A percentile compares a stretch with the other conserved stretches of the same genome.
Conservation (phyloP, 2,113 vertebrate genomes). For the Macroglossus sobrinus region DNA sequence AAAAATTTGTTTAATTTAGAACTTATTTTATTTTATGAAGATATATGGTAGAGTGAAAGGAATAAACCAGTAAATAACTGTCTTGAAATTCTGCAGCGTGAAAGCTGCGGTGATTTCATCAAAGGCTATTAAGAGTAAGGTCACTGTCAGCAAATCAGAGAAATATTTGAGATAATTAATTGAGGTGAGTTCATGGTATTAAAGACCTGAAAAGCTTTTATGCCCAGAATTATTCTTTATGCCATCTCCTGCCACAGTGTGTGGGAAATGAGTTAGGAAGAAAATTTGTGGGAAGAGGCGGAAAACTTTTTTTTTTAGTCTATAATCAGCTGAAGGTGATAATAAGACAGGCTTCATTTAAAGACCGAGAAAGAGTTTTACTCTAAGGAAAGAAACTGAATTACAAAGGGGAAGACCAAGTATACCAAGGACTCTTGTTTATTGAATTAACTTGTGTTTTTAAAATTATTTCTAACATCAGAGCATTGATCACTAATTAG, state of each 20-base stretch:
- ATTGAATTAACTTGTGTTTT: constrained; percentile 10
- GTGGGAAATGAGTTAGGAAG: constrained; percentile 21
- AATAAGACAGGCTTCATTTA: neutral
- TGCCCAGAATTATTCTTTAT: constrained; percentile 22
- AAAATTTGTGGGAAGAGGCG: constrained; percentile 26
- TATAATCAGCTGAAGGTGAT: constrained; percentile 2
- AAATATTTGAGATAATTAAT: constrained; percentile 36
- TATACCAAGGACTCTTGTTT: constrained; percentile 7
- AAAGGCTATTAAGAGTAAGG: constrained; percentile 47
- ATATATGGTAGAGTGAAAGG: constrained; percentile 30
- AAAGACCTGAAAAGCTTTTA: constrained; percentile 48
- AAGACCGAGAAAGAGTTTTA: neutral
- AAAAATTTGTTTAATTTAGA: constrained; percentile 49
- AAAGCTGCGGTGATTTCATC: constrained; percentile 7
- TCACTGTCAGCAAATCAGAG: constrained; percentile 44
- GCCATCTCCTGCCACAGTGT: neutral
- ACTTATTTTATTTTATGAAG: constrained; percentile 48
- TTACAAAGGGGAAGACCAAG: neutral
- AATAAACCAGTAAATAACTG: constrained; percentile 46
- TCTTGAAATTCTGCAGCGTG: constrained; percentile 23
- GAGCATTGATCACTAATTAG: neutral
- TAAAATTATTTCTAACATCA: neutral
- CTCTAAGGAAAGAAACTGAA: neutral
- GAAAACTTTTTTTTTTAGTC: neutral
- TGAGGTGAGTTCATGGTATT: constrained; percentile 26